A percentile compares a stretch with the other conserved stretches of the same genome.
Evolutionary conservation across 2,113 vertebrate genomes (phyloP).

Genomic region (Pseudonaja textilis): DNA sequence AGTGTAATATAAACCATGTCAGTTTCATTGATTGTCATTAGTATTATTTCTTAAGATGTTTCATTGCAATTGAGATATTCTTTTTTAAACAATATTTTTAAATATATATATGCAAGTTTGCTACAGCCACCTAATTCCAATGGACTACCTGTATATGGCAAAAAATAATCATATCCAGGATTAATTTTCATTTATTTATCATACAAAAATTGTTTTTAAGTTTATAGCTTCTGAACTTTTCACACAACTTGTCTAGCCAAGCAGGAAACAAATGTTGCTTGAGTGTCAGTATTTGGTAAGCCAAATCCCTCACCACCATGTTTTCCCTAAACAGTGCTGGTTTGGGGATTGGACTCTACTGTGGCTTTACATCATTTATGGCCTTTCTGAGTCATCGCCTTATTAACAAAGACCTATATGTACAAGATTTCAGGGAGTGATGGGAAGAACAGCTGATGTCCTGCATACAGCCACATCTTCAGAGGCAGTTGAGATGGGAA

Average conservation of each 20-base stretch:
- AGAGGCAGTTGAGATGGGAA: conserved; percentile 23
- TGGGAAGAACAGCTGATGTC: conserved; percentile 28
- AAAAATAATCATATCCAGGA: neutral
- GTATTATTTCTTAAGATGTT: neutral
- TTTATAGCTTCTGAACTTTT: neutral
- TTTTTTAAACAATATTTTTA: neutral
- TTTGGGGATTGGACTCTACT: conserved; percentile 26
- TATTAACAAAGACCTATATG: conserved; percentile 24
- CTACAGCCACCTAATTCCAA: neutral
- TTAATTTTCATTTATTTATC: conserved; percentile 11
- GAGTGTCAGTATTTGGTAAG: neutral
- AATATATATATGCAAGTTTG: neutral
- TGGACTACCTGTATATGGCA: neutral
- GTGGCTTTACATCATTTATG: conserved; percentile 41
- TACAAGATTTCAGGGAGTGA: neutral
- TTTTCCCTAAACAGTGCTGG: conserved; percentile 23
- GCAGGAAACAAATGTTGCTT: neutral
- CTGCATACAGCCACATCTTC: neutral
- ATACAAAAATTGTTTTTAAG: neutral
- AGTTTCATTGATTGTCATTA: neutral
- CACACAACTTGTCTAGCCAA: neutral
- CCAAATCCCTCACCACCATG: neutral
- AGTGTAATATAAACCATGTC: conserved; percentile 6
- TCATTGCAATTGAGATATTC: neutral
- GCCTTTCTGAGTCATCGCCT: conserved; percentile 12